These are phyloP conservation scores for Neuroscelio doddi DNA, from an alignment of 2,888 invertebrate species.

Conservation along the genomic window DNA sequence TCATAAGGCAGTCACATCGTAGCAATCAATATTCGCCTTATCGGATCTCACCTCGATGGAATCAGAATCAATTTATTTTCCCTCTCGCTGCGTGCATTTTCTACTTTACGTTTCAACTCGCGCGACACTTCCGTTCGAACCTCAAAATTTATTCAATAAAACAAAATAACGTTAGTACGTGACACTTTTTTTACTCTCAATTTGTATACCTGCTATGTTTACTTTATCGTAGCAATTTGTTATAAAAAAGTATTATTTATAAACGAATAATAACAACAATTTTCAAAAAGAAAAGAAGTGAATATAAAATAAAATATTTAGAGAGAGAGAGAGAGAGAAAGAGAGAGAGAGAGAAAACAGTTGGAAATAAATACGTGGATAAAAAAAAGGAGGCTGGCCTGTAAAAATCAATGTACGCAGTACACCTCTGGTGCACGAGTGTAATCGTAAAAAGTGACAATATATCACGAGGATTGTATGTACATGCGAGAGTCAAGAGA, in stretches of 20 bases:
- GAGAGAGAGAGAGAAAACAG: too few relatives aligned
- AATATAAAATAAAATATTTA: too few relatives aligned
- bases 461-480: slow-evolving; percentile 13
- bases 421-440: neutral
- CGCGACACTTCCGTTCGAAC: slow-evolving; percentile 1
- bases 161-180: slow-evolving; percentile 2
- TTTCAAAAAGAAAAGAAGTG: too few relatives aligned
- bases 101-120: slow-evolving; percentile 9
- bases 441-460: slow-evolving; percentile 20
- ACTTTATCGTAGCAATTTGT: too few relatives aligned
- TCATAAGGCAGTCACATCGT: slow-evolving; percentile 46
- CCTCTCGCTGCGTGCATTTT: slow-evolving; percentile 11
- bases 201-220: too few relatives aligned
- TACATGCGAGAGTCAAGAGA: slow-evolving; percentile 6
- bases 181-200: too few relatives aligned
- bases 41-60: slow-evolving; percentile 37
- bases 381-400: neutral
- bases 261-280: too few relatives aligned
- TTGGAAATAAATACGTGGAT: neutral
- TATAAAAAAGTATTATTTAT: too few relatives aligned
- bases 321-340: too few relatives aligned
- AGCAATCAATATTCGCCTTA: slow-evolving; percentile 45
- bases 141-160: slow-evolving; percentile 20
- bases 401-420: slow-evolving; percentile 13
- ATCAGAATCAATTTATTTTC: slow-evolving; percentile 41